phyloP scores from a whole-genome alignment of 2,888 invertebrate species.

The Ectobius pallidus region DNA sequence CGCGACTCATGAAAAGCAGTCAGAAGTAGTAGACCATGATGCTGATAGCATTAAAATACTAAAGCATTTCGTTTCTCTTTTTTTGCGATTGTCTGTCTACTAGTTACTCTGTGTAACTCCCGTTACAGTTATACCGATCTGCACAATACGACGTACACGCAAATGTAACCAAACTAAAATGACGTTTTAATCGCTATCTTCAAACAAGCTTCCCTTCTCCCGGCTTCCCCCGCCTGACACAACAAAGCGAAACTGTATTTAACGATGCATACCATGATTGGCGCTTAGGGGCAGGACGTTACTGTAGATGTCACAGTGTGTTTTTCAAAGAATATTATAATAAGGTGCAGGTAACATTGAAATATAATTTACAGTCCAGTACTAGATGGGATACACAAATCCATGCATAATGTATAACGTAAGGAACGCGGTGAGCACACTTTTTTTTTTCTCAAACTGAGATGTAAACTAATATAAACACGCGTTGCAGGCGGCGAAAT shows the following conservation, averaged over 20 bases:
- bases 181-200: slow-evolving; percentile 22
- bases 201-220: not conserved
- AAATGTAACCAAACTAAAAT: not conserved
- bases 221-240: slow-evolving; percentile 9
- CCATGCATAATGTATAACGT: slow-evolving; percentile 26
- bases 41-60: not conserved
- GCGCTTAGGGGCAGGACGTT: slow-evolving; percentile 11
- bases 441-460: slow-evolving; percentile 13
- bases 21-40: too few species aligned
- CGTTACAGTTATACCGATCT: not conserved
- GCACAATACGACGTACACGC: not conserved
- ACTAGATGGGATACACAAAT: slow-evolving; percentile 3
- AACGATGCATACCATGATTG: slow-evolving; percentile 17
- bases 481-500: too few species aligned
- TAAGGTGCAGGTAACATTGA: slow-evolving; percentile 3
- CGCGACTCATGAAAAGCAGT: too few species aligned
- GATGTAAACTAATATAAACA: too few species aligned
- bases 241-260: slow-evolving; percentile 16
- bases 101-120: not conserved
- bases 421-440: not conserved
- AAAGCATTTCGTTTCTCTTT: not conserved
- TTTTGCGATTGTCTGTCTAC: not conserved
- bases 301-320: slow-evolving; percentile 18
- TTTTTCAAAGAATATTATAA: slow-evolving; percentile 23
- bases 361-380: slow-evolving; percentile 17